These are phyloP conservation scores for Austrofundulus limnaeus DNA, from an alignment of 2,113 vertebrate species.

Conservation along the genomic window DNA sequence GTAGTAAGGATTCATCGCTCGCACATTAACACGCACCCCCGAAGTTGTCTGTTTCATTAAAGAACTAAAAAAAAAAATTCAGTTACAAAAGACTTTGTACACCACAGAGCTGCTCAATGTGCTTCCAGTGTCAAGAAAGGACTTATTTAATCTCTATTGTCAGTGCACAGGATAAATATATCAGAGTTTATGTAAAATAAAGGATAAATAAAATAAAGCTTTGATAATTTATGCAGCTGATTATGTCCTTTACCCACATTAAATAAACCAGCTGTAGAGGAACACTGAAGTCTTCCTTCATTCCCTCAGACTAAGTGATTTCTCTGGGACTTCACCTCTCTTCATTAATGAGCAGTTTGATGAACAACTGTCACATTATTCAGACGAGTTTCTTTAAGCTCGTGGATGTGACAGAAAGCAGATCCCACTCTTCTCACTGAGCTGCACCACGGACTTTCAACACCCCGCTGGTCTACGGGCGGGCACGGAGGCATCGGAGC, in stretches of 20 bases:
- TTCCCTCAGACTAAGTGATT: slow-evolving; percentile 51
- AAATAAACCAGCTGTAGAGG: slow-evolving; percentile 34
- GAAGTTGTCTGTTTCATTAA: slow-evolving; percentile 10
- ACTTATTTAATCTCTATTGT: slow-evolving; percentile 17
- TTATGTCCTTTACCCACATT: slow-evolving; percentile 18
- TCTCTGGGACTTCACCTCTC: slow-evolving; percentile 45
- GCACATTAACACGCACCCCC: not conserved
- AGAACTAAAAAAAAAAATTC: not conserved
- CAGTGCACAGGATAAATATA: not conserved
- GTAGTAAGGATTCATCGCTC: slow-evolving; percentile 18
- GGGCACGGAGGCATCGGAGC: slow-evolving; percentile 13
- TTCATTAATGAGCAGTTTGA: slow-evolving; percentile 40
- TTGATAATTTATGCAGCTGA: slow-evolving; percentile 30
- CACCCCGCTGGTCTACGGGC: slow-evolving; percentile 14
- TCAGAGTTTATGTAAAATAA: not conserved
- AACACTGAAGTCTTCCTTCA: slow-evolving; percentile 29
- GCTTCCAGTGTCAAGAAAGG: slow-evolving; percentile 4
- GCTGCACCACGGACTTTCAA: slow-evolving; percentile 31
- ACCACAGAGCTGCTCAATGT: not conserved
- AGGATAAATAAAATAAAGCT: slow-evolving; percentile 8
- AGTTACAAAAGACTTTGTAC: slow-evolving; percentile 1
- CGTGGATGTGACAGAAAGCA: slow-evolving; percentile 16
- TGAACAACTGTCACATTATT: slow-evolving; percentile 34
- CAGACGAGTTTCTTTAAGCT: slow-evolving; percentile 33
- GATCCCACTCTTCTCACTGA: not conserved